Percentiles rank a stretch among this genome's conserved stretches.
Conservation (phyloP, 1,140 invertebrate species). For the Halictus rubicundus region DNA sequence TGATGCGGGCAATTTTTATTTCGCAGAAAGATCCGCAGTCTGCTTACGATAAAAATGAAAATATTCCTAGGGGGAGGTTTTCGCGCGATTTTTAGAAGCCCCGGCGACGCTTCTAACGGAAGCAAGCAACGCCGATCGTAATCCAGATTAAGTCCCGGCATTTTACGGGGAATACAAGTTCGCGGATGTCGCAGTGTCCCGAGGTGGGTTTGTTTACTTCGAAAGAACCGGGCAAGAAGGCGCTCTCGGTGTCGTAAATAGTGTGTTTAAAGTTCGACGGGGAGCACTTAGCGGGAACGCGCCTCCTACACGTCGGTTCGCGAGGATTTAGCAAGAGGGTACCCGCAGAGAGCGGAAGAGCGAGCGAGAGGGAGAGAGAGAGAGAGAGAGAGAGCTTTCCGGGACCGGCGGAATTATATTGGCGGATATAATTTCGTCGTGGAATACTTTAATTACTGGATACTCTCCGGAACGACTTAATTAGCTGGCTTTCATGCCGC, state of each 20-base stretch:
- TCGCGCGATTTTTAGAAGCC: no score
- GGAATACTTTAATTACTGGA: no score
- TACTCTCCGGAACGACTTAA: no score
- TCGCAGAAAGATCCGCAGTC: no score
- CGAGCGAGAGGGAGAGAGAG: no score
- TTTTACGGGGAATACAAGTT: neutral
- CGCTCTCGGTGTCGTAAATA: neutral
- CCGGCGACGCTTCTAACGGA: neutral
- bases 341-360: no score
- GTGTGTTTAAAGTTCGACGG: slow-evolving; percentile 5
- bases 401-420: slow-evolving; percentile 3
- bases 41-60: no score
- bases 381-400: no score
- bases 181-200: neutral
- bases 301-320: neutral
- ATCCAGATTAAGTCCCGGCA: neutral
- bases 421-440: neutral
- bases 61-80: no score
- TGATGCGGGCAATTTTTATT: no score
- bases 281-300: slow-evolving; percentile 7
- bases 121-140: neutral
- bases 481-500: no score
- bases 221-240: neutral
- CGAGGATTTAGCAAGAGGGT: no score
- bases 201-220: neutral